Evolutionary conservation across 2,113 vertebrate species (phyloP).

Genomic region (Asarcornis scutulata): DNA sequence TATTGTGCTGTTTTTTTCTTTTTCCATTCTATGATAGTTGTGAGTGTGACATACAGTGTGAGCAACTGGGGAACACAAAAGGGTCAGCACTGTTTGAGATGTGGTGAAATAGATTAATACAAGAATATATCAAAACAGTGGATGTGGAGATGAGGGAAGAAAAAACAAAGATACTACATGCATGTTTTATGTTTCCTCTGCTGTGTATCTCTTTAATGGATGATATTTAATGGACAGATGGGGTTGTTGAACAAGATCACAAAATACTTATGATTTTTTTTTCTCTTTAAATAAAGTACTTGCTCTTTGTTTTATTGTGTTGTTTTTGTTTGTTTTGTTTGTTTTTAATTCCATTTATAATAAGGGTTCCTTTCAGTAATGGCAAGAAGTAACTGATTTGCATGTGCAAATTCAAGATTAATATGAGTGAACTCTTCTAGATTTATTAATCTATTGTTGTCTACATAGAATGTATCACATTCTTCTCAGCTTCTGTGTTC

Average conservation of each 20-base stretch:
- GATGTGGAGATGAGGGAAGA: background rate
- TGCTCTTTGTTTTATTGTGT: background rate
- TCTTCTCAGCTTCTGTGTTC: background rate
- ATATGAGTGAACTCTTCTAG: background rate
- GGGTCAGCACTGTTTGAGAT: background rate
- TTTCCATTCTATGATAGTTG: background rate
- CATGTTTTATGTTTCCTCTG: background rate
- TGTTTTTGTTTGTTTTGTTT: background rate
- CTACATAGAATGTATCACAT: background rate
- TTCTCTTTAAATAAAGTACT: background rate
- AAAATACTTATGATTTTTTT: background rate
- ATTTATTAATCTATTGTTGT: background rate
- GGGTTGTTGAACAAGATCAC: background rate
- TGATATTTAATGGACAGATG: background rate
- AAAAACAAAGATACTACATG: background rate
- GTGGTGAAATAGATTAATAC: background rate
- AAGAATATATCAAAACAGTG: background rate
- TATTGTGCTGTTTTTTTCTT: accelerated
- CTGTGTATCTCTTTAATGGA: background rate
- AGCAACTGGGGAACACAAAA: background rate
- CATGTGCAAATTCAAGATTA: background rate
- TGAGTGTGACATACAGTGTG: background rate
- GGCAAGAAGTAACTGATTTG: background rate
- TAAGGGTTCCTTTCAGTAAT: background rate
- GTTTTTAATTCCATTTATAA: background rate